These are phyloP conservation scores for Choloepus didactylus DNA, from an alignment of 2,797 vertebrate genomes.

Conservation along the genomic window DNA sequence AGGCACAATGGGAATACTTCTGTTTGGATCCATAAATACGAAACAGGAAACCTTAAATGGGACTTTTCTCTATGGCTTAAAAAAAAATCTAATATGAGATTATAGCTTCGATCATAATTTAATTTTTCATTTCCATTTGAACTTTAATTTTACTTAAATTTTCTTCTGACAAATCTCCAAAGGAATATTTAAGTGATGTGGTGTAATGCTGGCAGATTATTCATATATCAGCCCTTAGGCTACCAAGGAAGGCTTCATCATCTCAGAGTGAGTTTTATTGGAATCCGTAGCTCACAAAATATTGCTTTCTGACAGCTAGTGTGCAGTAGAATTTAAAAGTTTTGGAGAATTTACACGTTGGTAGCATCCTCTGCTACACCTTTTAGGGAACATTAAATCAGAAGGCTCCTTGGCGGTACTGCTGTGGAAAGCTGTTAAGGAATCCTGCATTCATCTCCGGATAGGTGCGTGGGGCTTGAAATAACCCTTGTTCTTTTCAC, in stretches of 20 bases:
- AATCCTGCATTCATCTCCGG: neutral
- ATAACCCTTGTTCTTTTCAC: neutral
- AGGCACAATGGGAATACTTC: conserved; percentile 45
- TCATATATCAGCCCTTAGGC: conserved; percentile 77
- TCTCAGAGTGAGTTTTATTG: conserved; percentile 83
- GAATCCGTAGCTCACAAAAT: conserved; percentile 86
- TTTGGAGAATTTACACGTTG: conserved; percentile 77
- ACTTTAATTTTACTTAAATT: conserved; percentile 82
- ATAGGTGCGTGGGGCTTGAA: neutral
- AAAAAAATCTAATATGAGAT: conserved; percentile 70
- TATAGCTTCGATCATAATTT: conserved; percentile 79
- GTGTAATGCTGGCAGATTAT: conserved; percentile 76
- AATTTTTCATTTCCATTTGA: conserved; percentile 78
- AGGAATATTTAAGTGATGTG: conserved; percentile 49
- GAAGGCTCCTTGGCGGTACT: neutral
- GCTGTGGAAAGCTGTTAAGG: neutral
- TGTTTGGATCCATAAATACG: conserved; percentile 75
- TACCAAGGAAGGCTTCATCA: conserved; percentile 79
- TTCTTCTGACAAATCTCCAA: conserved; percentile 79
- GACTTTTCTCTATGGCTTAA: conserved; percentile 49
- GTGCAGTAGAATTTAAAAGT: conserved; percentile 80
- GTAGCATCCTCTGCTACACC: conserved; percentile 62
- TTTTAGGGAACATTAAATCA: conserved; percentile 64
- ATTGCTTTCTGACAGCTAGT: conserved; percentile 66
- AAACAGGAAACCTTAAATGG: conserved; percentile 75